Evolutionary conservation across 2,797 vertebrate genomes (phyloP).

Genomic region (Manis pentadactyla): DNA sequence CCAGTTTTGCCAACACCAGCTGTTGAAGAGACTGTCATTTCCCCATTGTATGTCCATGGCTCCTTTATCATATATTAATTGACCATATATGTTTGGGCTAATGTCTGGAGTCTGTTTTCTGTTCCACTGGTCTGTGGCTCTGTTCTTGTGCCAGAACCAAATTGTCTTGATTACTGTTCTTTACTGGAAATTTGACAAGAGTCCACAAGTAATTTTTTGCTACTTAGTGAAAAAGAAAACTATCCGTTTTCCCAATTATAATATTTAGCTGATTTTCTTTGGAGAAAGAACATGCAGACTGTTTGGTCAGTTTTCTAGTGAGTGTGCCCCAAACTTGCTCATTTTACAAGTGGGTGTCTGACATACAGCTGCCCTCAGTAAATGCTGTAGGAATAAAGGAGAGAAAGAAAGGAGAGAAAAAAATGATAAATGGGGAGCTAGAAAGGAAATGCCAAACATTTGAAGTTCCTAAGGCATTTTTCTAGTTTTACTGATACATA

Average conservation of each 20-base stretch:
- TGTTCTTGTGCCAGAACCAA: too few relatives aligned
- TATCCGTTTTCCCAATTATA: not conserved
- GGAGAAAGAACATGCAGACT: not conserved
- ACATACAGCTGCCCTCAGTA: not conserved
- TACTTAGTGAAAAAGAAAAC: not conserved
- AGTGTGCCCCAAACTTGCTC: not conserved
- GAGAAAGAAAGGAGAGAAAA: not conserved
- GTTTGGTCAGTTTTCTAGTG: not conserved
- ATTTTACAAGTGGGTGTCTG: not conserved
- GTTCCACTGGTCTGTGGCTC: too few relatives aligned
- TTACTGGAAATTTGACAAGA: not conserved
- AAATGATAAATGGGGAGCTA: not conserved
- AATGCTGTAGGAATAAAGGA: not conserved
- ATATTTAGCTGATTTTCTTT: constrained; percentile 1
- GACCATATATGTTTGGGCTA: too few relatives aligned
- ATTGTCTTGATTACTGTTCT: not conserved
- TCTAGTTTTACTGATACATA: not conserved
- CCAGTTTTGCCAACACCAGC: too few relatives aligned
- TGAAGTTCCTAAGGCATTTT: not conserved
- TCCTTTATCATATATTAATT: too few relatives aligned
- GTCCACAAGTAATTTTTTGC: not conserved
- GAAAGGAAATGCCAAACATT: not conserved
- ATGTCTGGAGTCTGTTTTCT: too few relatives aligned
- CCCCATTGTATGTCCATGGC: too few relatives aligned
- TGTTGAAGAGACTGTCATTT: too few relatives aligned